These are phyloP conservation scores for Scleropages formosus DNA, from an alignment of 2,797 vertebrate genomes.

Conservation along the genomic window DNA sequence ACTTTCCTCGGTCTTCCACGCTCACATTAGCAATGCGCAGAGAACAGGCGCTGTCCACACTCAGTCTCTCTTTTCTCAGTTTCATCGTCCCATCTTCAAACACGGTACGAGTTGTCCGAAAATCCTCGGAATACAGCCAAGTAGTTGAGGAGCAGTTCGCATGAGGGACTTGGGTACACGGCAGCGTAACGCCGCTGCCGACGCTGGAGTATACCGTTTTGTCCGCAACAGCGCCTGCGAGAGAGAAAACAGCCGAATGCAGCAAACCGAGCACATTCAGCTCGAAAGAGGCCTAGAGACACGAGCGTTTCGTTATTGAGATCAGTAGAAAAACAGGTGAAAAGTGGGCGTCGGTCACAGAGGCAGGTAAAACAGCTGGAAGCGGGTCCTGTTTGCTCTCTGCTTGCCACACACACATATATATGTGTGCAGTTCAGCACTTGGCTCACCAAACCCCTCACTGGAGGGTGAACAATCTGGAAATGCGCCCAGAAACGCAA, in stretches of 20 bases:
- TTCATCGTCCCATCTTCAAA: not conserved
- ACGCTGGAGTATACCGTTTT: not conserved
- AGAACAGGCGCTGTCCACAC: not conserved
- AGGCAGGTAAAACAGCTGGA: no score
- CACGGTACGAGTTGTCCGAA: not conserved
- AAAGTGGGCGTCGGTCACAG: no score
- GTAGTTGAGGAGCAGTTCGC: constrained; percentile 24
- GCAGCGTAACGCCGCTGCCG: constrained; percentile 1
- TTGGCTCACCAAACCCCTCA: no score
- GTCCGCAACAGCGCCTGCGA: not conserved
- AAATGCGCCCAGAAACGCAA: no score
- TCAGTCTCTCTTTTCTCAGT: not conserved
- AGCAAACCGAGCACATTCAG: no score
- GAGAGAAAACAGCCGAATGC: not conserved
- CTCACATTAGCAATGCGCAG: not conserved
- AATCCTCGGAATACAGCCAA: not conserved
- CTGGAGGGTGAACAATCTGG: no score
- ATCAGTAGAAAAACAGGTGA: no score
- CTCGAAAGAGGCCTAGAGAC: no score
- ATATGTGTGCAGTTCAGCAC: no score
- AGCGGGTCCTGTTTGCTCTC: no score
- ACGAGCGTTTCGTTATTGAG: no score
- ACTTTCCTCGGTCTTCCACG: not conserved
- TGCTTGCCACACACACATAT: no score
- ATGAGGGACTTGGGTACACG: constrained; percentile 12